phyloP scores from a whole-genome alignment of 2,888 invertebrate species.

The Vesta saturnalis region DNA sequence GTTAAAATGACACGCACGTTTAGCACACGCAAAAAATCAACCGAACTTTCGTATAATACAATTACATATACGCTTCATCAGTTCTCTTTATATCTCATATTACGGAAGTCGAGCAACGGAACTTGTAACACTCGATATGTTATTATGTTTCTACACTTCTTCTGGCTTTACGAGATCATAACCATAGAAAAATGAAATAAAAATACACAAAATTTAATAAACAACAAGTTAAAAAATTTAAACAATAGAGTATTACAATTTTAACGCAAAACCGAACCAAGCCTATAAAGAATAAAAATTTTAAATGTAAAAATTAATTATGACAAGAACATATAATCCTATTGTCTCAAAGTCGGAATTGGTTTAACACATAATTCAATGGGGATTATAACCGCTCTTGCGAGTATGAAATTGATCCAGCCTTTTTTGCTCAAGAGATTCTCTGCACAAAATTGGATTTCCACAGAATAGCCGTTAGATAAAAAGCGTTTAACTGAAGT shows the following conservation, averaged over 20 bases:
- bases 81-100: conserved; percentile 43
- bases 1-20: conserved; percentile 43
- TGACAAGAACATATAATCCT: conserved; percentile 41
- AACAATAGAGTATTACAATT: background rate
- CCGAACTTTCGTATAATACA: conserved; percentile 40
- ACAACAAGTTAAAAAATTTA: background rate
- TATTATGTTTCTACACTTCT: conserved; percentile 40
- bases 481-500: conserved; percentile 32
- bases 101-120: conserved; percentile 40
- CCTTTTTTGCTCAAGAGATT: conserved; percentile 35
- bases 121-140: conserved; percentile 39
- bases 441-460: conserved; percentile 36
- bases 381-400: conserved; percentile 38
- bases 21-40: conserved; percentile 41
- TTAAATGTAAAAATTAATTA: conserved; percentile 42
- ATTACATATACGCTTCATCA: conserved; percentile 44
- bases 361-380: conserved; percentile 46
- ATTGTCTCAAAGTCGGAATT: conserved; percentile 44
- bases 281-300: conserved; percentile 12
- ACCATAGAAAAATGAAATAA: conserved; percentile 23
- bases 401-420: conserved; percentile 33
- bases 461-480: conserved; percentile 34
- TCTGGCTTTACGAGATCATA: conserved; percentile 21
- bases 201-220: conserved; percentile 13
- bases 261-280: background rate